Base-by-base conservation (phyloP, 2,888 invertebrate species). In the Cacoxenus indagator region DNA sequence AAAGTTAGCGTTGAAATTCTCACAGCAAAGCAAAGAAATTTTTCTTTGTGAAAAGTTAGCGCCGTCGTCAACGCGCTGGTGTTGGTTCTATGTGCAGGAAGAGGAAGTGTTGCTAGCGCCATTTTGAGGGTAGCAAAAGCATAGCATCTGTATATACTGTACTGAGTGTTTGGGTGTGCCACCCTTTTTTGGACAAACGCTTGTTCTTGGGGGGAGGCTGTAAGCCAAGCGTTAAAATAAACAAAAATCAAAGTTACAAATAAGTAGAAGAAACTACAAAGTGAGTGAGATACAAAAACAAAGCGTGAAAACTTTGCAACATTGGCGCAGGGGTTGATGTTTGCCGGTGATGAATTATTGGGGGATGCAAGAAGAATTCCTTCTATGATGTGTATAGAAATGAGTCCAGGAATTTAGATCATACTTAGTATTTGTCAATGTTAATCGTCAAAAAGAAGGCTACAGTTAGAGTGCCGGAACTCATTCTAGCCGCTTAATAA, bases 221-320 rank as follows among this genome's bases (percentile, higher is more conserved):
- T n/a, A 79, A 78, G 77, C 73, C 73, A 75, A 79, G 83, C 86
- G 83, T 77, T 59, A 84, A 86, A 86, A 85, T 83, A 86, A 85
- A 85, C 86, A 86, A 82, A 85, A 85, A 85, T 85, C 85, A 85
- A 86, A 85, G 85, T 86, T 85, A 81, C 84, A 82, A 85, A 86
- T 84, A 84, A 82, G 61, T 62, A 62, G 81, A 80, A 82, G 80
- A 37, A 81, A 81, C 84, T 81, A 81, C 81, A 81, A 83, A 81
- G 81, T 83, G 83, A 81, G 81, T 83, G 11, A 51, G 37, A 11
- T 81, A 81, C 78, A 81, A 81, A 78, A 81, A 83, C n/a, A 8
- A n/a, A n/a, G n/a, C n/a, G n/a, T n/a, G n/a, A n/a, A n/a, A n/a
- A n/a, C n/a, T n/a, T n/a, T n/a, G n/a, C n/a, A n/a, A n/a, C n/a